These are phyloP conservation scores for Megastigmus dorsalis DNA, from an alignment of 2,888 invertebrate species.

Conservation along the genomic window DNA sequence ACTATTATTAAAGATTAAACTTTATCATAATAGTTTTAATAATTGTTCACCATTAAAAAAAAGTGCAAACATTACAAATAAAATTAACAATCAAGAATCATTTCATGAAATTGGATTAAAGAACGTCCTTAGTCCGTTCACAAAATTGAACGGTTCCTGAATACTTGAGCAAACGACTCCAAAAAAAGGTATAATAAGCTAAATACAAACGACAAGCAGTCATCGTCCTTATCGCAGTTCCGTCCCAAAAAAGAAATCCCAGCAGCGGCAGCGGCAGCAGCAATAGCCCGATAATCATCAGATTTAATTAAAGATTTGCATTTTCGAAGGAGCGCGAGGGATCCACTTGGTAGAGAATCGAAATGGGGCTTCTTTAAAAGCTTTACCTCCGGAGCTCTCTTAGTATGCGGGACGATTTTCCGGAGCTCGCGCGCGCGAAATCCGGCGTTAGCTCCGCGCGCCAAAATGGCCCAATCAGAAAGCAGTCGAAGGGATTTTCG, in stretches of 20 bases:
- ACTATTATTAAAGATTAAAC: too few relatives aligned
- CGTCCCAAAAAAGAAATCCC: background rate
- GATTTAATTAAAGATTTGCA: constrained; percentile 41
- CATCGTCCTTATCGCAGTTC: background rate
- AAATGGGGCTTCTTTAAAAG: constrained; percentile 27
- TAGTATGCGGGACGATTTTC: background rate
- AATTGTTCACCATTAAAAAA: too few relatives aligned
- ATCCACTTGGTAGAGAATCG: constrained; percentile 12
- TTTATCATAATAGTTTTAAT: too few relatives aligned
- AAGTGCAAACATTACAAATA: too few relatives aligned
- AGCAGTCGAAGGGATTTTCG: constrained; percentile 17
- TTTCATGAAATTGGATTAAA: too few relatives aligned
- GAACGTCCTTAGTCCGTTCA: too few relatives aligned
- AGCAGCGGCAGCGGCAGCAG: too few relatives aligned
- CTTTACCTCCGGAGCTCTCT: background rate
- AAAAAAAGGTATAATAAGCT: background rate
- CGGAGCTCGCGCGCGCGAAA: background rate
- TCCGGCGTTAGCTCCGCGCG: background rate
- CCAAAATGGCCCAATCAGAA: constrained; percentile 37
- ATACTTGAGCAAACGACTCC: constrained; percentile 1
- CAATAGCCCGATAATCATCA: constrained; percentile 3
- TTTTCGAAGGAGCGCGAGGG: too few relatives aligned
- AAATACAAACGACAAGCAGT: background rate
- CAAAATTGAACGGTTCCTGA: constrained; percentile 1
- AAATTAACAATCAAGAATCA: too few relatives aligned